Base-by-base conservation (phyloP, 2,113 vertebrate genomes). In the Phylloscopus trochiloides region DNA sequence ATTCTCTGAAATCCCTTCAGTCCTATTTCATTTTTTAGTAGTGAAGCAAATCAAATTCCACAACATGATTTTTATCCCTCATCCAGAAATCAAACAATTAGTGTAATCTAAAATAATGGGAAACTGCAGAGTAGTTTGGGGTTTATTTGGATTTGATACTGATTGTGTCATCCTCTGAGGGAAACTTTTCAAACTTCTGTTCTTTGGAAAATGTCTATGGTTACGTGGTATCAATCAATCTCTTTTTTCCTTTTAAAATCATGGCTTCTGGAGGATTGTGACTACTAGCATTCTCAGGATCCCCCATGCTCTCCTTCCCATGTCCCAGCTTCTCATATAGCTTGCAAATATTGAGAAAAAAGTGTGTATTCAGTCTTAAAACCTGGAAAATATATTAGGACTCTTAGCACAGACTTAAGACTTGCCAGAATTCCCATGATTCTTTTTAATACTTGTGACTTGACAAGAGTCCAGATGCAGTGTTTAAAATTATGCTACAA, bases 391-490 rank as follows among this genome's bases (percentile, higher is more conserved):
- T 55, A 76, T 79, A 86, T 94, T 36, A 93, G 73, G 67, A 43
- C 47, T 47, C 63, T 66, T 28, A 38, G 51, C 1, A 4, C 42
- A 72, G 83, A 73, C 88, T 73, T 90, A 57, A 72, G 74, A 71
- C 61, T 92, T 77, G 51, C 68, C 85, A 93, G 78, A 80, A 68
- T 96, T 95, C 82, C 80, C 3, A 1, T 93, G 77, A 85, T 77
- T 94, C 88, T 96, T 88, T 50, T 77, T 72, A 82, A 65, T 90
- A 58, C 55, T 92, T 93, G 76, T 86, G 78, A 86, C 72, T 95
- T 95, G 82, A 62, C 72, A 61, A 4, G 45, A 67, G 59, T 92
- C 86, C 66, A 94, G 90, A 63, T 72, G 36, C 86, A 86, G 32
- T 61, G 63, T 59, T 88, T 74, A 86, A 66, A 93, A 42, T 88